Percentiles rank a stretch among this genome's conserved stretches.
Evolutionary conservation across 2,113 vertebrate genomes (phyloP).

Genomic region (Hepsetus odoe): DNA sequence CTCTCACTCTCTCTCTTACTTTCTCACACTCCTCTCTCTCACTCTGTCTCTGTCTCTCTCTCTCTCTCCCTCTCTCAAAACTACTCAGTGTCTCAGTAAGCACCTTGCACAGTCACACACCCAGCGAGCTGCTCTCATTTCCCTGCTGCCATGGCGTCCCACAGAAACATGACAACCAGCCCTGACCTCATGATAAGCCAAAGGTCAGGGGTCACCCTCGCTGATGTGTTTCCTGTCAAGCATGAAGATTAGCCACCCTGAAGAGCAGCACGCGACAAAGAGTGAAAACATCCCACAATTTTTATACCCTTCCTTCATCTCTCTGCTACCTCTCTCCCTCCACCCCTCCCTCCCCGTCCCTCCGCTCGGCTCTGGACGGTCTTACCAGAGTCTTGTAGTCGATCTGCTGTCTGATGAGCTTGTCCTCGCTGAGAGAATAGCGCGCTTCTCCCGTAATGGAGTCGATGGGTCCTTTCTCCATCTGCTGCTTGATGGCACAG

Average conservation of each 20-base stretch:
- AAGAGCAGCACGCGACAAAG: slow-evolving; percentile 21
- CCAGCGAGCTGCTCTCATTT: neutral
- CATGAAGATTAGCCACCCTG: slow-evolving; percentile 38
- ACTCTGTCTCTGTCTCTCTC: neutral
- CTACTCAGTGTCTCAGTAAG: slow-evolving; percentile 1
- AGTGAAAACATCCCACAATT: neutral
- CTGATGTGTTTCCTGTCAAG: slow-evolving; percentile 66
- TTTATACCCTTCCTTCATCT: slow-evolving; percentile 5
- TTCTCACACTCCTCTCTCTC: neutral
- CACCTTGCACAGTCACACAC: neutral
- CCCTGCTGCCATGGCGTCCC: slow-evolving; percentile 25
- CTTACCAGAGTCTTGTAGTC: slow-evolving; percentile 98
- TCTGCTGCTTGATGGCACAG: slow-evolving; percentile 97
- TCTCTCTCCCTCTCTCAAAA: neutral
- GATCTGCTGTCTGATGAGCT: slow-evolving; percentile 97
- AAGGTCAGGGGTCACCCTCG: slow-evolving; percentile 52
- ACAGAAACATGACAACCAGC: slow-evolving; percentile 32
- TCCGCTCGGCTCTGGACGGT: slow-evolving; percentile 40
- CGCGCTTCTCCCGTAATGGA: slow-evolving; percentile 96
- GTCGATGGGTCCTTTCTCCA: slow-evolving; percentile 96
- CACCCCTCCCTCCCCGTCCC: slow-evolving; percentile 30
- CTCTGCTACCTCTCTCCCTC: slow-evolving; percentile 57
- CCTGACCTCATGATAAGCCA: slow-evolving; percentile 20
- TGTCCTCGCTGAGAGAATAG: slow-evolving; percentile 97
- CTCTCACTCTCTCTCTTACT: neutral